Conservation (phyloP, 2,797 vertebrate genomes). For the Sphenopsis melanotis region DNA sequence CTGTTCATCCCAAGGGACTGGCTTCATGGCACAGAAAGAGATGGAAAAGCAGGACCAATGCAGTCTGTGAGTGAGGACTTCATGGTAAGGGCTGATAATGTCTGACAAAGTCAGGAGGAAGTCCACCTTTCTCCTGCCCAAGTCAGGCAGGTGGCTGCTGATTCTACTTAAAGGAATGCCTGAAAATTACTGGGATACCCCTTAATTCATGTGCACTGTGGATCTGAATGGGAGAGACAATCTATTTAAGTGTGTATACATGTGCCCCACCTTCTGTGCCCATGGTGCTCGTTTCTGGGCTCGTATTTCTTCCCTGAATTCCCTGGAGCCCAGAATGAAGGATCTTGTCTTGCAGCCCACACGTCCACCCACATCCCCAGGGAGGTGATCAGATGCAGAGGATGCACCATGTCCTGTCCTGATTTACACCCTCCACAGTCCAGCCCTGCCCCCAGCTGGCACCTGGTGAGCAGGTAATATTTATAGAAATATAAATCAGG, state of each 20-base stretch:
- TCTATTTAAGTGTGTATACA: accelerated
- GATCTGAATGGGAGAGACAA: not conserved
- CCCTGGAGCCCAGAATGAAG: not conserved
- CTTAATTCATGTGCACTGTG: not conserved
- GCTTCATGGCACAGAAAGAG: not conserved
- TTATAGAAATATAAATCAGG: not conserved
- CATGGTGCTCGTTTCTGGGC: accelerated
- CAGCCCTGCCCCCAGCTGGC: not conserved
- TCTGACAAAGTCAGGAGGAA: not conserved
- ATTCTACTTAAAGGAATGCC: not conserved
- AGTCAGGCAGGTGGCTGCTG: not conserved
- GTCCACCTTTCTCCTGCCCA: not conserved
- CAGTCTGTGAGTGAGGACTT: not conserved
- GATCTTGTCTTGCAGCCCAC: not conserved
- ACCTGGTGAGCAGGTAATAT: not conserved
- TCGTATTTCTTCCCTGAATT: not conserved
- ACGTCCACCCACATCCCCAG: not conserved
- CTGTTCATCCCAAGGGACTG: not conserved
- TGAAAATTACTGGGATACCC: not conserved
- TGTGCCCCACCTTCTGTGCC: not conserved
- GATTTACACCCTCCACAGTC: not conserved
- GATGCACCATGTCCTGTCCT: not conserved
- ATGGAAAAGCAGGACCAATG: not conserved
- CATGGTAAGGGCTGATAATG: not conserved
- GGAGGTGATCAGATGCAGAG: not conserved